Evolutionary conservation across 2,888 invertebrate genomes (phyloP), one percentile per base, ranked within the genome.

Genomic region (Drosophila robusta): DNA sequence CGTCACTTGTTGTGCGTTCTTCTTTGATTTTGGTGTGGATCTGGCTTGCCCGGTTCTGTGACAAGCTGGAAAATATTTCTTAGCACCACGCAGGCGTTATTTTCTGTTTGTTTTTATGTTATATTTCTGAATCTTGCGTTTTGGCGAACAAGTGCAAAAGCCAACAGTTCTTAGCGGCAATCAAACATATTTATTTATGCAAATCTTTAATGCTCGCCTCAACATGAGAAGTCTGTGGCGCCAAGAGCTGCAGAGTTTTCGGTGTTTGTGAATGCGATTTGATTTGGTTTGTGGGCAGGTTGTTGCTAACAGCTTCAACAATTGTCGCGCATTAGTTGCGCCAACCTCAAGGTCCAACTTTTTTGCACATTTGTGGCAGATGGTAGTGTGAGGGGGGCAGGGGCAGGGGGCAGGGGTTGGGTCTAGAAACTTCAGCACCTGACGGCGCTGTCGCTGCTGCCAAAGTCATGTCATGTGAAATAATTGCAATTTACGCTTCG

Each of bases 401-500:
- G 6, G 26, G 7, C 1, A 8, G 6, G 6, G 26, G 2, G 0
- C 8, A 7, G 3, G 8, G 36, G 18, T 18, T 24, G 16, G 11
- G 54, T 34, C 41, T 54, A 44, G 44, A 54, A 54, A 54, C 54
- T 54, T 54, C 54, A 54, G 54, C 54, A 44, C 34, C 54, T 54
- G 16, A 52, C 55, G 36, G 24, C 32, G 52, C 38, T 7, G 51
- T 11, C 36, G 71, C 49, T 61, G 74, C 68, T 74, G 66, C 61
- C 73, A 72, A 73, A 77, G 78, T 73, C 83, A 73, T 75, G 89
- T 87, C 89, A 83, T 85, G 80, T 78, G 81, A 87, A 89, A 80
- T 84, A 87, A 87, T 87, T 89, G 85, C 89, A 87, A 70, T 87
- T 83, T 78, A 75, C 86, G 79, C 71, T 81, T 80, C 69, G 74